Percentiles rank a stretch among this genome's conserved stretches.
Conservation (phyloP, 2,888 invertebrate genomes). For the Caenorhabditis doughertyi region DNA sequence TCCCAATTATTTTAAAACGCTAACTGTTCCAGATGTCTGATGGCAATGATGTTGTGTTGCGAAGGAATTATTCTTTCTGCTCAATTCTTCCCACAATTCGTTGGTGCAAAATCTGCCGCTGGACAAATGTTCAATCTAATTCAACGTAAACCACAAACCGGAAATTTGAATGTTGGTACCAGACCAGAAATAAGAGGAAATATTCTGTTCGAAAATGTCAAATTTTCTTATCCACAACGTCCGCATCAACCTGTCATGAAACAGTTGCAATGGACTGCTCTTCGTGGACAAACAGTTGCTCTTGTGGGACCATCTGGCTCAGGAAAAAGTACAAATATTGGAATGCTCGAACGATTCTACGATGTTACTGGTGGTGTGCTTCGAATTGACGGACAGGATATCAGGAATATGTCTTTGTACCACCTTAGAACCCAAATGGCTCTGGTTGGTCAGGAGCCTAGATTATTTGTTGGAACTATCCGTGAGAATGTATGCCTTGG, state of each 20-base stretch:
- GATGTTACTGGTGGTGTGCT: conserved; percentile 88
- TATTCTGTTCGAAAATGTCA: conserved; percentile 82
- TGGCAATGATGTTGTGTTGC: conserved; percentile 69
- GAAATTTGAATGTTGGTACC: conserved; percentile 74
- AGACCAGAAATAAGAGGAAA: conserved; percentile 78
- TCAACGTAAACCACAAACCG: conserved; percentile 81
- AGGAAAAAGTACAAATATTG: conserved; percentile 92
- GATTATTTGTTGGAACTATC: conserved; percentile 87
- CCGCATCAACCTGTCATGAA: conserved; percentile 78
- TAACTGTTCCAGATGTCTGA: conserved; percentile 57
- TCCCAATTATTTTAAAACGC: not conserved
- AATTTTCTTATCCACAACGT: conserved; percentile 83
- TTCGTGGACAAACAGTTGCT: conserved; percentile 82
- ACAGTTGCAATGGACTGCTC: conserved; percentile 81
- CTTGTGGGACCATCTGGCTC: conserved; percentile 89
- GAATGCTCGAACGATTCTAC: conserved; percentile 91
- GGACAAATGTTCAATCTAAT: conserved; percentile 83
- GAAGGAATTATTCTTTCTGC: conserved; percentile 72
- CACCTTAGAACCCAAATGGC: conserved; percentile 90
- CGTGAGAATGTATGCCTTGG: conserved; percentile 94
- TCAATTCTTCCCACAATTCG: conserved; percentile 83
- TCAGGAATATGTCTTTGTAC: conserved; percentile 87
- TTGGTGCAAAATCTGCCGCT: conserved; percentile 83
- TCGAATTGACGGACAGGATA: conserved; percentile 84
- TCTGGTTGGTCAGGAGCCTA: conserved; percentile 94